Evolutionary conservation across 2,888 invertebrate species (phyloP).

Genomic region (Atrina japonica): DNA sequence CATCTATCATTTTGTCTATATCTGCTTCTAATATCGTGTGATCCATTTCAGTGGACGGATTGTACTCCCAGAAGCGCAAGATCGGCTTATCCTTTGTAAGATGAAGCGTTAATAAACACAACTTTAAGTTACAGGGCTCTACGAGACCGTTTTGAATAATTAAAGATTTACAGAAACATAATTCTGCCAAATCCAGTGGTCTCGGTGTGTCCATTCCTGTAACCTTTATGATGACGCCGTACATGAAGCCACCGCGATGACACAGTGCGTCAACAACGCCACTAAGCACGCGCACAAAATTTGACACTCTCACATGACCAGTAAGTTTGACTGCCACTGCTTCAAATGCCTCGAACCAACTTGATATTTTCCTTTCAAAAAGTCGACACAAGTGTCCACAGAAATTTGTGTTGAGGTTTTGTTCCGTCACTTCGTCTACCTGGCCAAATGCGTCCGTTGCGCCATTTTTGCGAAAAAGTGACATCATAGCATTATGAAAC

Average conservation of each 20-base stretch:
- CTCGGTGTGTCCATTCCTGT: slow-evolving; percentile 69
- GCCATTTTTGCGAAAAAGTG: slow-evolving; percentile 61
- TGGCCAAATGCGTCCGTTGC: slow-evolving; percentile 64
- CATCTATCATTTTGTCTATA: slow-evolving; percentile 71
- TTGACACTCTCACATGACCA: slow-evolving; percentile 72
- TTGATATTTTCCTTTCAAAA: slow-evolving; percentile 67
- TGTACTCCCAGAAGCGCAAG: slow-evolving; percentile 68
- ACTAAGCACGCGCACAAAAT: slow-evolving; percentile 66
- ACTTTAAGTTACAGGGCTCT: slow-evolving; percentile 55
- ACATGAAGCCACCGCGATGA: slow-evolving; percentile 57
- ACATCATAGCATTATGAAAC: slow-evolving; percentile 62
- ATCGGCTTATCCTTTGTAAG: slow-evolving; percentile 67
- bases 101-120: slow-evolving; percentile 66
- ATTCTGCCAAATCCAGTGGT: slow-evolving; percentile 69
- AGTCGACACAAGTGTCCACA: slow-evolving; percentile 65
- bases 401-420: slow-evolving; percentile 50
- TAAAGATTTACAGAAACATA: slow-evolving; percentile 69
- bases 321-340: slow-evolving; percentile 68
- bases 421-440: slow-evolving; percentile 39
- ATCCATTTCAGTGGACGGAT: slow-evolving; percentile 69
- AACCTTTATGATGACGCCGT: slow-evolving; percentile 66
- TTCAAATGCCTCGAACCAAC: slow-evolving; percentile 70
- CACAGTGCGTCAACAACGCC: slow-evolving; percentile 67
- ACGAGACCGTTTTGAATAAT: slow-evolving; percentile 70
- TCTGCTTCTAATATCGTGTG: slow-evolving; percentile 65